Evolutionary conservation across 53 echinoderm and acorn worm genomes (phyloP).

Genomic region (Paracentrotus lividus): DNA sequence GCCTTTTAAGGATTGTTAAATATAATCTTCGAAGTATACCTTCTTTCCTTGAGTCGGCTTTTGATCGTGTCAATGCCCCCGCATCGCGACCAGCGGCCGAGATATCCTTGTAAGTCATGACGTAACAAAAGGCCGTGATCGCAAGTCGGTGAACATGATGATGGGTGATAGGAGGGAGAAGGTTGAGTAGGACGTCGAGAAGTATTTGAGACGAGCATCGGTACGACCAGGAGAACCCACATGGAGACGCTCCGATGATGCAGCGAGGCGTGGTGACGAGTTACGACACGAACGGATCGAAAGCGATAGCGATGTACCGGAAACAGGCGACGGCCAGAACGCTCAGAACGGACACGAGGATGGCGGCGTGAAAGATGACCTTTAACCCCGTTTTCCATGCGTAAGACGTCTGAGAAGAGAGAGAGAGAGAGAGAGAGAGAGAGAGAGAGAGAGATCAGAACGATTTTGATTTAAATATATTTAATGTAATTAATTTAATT

Average conservation of each 20-base stretch:
- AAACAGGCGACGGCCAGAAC: slow-evolving; percentile 60
- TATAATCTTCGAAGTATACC: too few species aligned
- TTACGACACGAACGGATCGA: slow-evolving; percentile 60
- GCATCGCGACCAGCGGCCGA: not conserved
- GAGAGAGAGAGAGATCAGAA: not conserved
- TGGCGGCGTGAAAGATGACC: slow-evolving; percentile 64
- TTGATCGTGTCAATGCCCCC: slow-evolving; percentile 48
- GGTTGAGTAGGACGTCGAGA: slow-evolving; percentile 29
- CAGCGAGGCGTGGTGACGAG: slow-evolving; percentile 41
- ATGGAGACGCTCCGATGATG: slow-evolving; percentile 55
- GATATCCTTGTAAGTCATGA: slow-evolving; percentile 63
- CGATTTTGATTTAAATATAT: too few species aligned
- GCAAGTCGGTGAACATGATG: slow-evolving; percentile 65
- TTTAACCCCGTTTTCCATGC: slow-evolving; percentile 4
- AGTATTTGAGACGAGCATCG: slow-evolving; percentile 51
- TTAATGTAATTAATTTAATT: too few species aligned
- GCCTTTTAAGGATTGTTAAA: too few species aligned
- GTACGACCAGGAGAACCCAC: slow-evolving; percentile 57
- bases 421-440: not conserved
- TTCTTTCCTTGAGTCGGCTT: slow-evolving; percentile 53
- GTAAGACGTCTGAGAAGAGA: slow-evolving; percentile 4
- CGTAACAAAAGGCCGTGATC: slow-evolving; percentile 62
- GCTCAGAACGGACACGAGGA: slow-evolving; percentile 63
- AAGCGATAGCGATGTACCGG: slow-evolving; percentile 63
- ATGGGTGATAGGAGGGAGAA: slow-evolving; percentile 63